phyloP scores from a whole-genome alignment of 2,113 vertebrate species.

The Microcebus jonahi region DNA sequence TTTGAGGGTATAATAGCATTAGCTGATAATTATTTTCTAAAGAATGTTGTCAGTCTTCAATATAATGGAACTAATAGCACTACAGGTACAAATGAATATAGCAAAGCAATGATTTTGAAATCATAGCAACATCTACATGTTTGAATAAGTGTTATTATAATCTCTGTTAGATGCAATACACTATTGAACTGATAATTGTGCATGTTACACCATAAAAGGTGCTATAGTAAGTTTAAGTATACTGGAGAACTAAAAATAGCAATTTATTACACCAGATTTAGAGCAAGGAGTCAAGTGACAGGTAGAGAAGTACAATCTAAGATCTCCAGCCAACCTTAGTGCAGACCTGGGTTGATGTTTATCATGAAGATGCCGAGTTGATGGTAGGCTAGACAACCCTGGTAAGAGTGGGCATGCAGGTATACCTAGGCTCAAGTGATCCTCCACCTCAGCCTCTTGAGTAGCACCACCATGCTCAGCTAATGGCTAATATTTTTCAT shows the following conservation, averaged over 20 bases:
- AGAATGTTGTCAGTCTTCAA: constrained; percentile 79
- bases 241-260: constrained; percentile 48
- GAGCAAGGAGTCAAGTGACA: background rate
- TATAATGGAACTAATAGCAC: constrained; percentile 75
- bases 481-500: too few relatives aligned
- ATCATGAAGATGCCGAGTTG: fast-evolving
- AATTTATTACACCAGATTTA: constrained; percentile 30
- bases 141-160: constrained; percentile 78
- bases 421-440: too few relatives aligned
- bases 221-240: constrained; percentile 24
- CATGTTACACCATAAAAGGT: constrained; percentile 52
- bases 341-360: background rate
- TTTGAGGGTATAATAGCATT: constrained; percentile 71
- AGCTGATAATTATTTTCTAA: constrained; percentile 81
- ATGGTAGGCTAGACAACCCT: fast-evolving
- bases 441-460: too few relatives aligned
- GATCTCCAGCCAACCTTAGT: background rate
- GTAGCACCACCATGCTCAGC: too few relatives aligned
- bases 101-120: constrained; percentile 81
- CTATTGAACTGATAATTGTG: constrained; percentile 65
- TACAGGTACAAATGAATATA: constrained; percentile 71
- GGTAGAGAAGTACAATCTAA: background rate
- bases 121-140: constrained; percentile 73
- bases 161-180: constrained; percentile 64
- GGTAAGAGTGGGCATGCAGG: too few relatives aligned